Percentiles rank a stretch among this genome's conserved stretches.
Conservation (phyloP, 2,888 invertebrate genomes). For the Pocota personata region DNA sequence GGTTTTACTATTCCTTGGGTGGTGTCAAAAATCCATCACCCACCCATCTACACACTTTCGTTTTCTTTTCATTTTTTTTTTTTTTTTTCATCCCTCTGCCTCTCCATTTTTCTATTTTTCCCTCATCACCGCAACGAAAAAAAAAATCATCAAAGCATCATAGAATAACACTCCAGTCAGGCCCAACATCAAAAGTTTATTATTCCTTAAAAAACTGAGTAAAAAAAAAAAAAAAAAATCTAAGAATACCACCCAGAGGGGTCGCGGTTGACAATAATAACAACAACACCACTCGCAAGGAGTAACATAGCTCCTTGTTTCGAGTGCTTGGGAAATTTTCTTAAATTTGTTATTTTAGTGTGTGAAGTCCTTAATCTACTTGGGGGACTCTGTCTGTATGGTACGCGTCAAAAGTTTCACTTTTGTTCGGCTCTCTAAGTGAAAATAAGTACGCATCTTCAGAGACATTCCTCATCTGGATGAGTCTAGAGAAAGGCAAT, state of each 20-base stretch:
- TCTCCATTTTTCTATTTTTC: neutral
- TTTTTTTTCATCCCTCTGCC: neutral
- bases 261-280: slow-evolving; percentile 15
- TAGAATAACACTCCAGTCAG: slow-evolving; percentile 54
- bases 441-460: slow-evolving; percentile 59
- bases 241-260: neutral
- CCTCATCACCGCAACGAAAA: neutral
- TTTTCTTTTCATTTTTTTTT: slow-evolving; percentile 36
- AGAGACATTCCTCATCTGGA: slow-evolving; percentile 37
- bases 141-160: slow-evolving; percentile 63
- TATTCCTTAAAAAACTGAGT: slow-evolving; percentile 16
- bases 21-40: slow-evolving; percentile 67
- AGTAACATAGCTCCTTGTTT: slow-evolving; percentile 37
- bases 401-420: slow-evolving; percentile 46
- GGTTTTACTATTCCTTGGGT: slow-evolving; percentile 45
- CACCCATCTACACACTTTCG: slow-evolving; percentile 32
- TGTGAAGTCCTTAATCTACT: slow-evolving; percentile 58
- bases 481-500: neutral
- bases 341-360: slow-evolving; percentile 56
- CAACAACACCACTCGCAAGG: slow-evolving; percentile 16
- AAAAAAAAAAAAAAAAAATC: slow-evolving; percentile 5
- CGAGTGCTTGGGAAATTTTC: slow-evolving; percentile 38
- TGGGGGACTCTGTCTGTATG: slow-evolving; percentile 1
- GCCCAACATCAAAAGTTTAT: slow-evolving; percentile 64
- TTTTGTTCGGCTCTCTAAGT: slow-evolving; percentile 39